Conservation (phyloP, 2,113 vertebrate species). For the Campylomormyrus tamandua region DNA sequence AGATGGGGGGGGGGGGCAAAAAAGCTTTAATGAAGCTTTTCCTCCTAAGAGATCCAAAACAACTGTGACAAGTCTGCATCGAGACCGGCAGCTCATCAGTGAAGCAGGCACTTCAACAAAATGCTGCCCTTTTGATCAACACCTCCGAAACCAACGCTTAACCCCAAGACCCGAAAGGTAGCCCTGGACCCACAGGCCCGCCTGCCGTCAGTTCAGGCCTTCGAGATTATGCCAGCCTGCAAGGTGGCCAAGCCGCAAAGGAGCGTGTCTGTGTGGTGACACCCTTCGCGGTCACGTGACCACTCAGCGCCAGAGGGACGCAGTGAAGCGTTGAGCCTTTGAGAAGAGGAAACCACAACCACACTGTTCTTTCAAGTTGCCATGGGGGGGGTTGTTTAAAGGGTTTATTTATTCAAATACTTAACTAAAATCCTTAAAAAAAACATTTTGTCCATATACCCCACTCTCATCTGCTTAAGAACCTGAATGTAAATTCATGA, state of each 20-base stretch:
- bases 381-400: not conserved
- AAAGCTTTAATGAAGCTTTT: not conserved
- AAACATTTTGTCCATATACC: not conserved
- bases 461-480: not conserved
- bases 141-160: not conserved
- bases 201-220: not conserved
- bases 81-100: not conserved
- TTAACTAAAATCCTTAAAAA: not conserved
- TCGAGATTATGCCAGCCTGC: not conserved
- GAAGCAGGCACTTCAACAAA: not conserved
- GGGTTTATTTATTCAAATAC: not conserved
- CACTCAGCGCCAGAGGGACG: not conserved
- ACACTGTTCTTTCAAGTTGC: conserved; percentile 31
- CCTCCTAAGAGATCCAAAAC: not conserved
- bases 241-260: not conserved
- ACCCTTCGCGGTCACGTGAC: not conserved
- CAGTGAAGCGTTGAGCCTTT: conserved; percentile 30
- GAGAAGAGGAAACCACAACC: conserved; percentile 48
- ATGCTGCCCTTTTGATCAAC: not conserved
- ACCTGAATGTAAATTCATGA: not conserved
- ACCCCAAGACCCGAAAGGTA: not conserved
- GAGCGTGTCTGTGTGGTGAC: no score
- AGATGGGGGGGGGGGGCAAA: not conserved
- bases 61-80: not conserved
- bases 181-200: no score